Base-by-base conservation (phyloP, 1,140 invertebrate genomes). In the Dreissena polymorpha region DNA sequence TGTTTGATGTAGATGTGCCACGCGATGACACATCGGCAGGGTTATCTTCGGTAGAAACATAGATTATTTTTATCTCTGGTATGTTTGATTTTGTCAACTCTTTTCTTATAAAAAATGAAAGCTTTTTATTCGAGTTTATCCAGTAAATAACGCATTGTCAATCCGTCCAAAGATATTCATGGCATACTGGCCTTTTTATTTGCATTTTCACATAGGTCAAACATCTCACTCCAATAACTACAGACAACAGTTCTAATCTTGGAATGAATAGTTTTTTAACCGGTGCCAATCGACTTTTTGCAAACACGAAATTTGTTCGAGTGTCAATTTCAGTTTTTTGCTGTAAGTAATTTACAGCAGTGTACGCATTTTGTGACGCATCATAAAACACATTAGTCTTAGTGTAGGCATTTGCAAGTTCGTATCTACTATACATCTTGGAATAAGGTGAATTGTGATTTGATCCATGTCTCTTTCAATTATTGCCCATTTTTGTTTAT, bases 201-300 rank as follows among this genome's bases (percentile, higher is more conserved):
- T 71, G 69, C 14, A 10, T 23, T 21, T 67, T 14, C 25, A 71
- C 25, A 27, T 14, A 67, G 12, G 12, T 67, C 25, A 67, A 67
- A 67, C 64, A 67, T 23, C 21, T 67, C 21, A 67, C 64, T 12
- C 64, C 64, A 67, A 67, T 67, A 10, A 67, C 18, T 27, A 67
- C 64, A 14, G 64, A 12, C 64, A 67, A 14, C 13, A 67, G 64
- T 67, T 67, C 64, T 23, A 67, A 21, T 67, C 64, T n/a, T 10
- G 25, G 64, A 67, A 67, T 67, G 13, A 23, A 21, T 13, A 67
- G 23, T 13, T 23, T 27, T 67, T 67, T 67, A 12, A 21, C 21
- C 23, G 64, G 64, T 21, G 64, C 64, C 12, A 67, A 23, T 12
- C 64, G 64, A 67, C 10, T 67, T 67, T 67, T 67, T 67, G 25